Evolutionary conservation across 2,113 vertebrate species (phyloP).

Genomic region (Lophura nycthemera): DNA sequence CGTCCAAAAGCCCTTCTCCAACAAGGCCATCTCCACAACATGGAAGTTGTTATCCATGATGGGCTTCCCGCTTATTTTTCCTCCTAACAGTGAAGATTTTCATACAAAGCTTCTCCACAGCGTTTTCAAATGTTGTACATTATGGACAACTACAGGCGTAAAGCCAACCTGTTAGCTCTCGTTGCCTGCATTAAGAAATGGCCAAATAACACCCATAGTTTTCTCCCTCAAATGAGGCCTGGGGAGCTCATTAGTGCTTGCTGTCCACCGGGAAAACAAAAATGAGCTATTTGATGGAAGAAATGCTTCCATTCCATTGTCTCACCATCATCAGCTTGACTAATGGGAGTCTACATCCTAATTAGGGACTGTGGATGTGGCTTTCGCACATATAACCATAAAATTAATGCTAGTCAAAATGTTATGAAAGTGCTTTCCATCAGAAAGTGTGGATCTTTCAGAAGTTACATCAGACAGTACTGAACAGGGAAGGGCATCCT

Average conservation of each 20-base stretch:
- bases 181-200: background rate
- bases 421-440: background rate
- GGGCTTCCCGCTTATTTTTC: background rate
- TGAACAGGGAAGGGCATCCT: background rate
- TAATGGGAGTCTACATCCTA: conserved; percentile 21
- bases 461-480: background rate
- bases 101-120: background rate
- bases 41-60: background rate
- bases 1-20: background rate
- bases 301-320: background rate
- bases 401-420: background rate
- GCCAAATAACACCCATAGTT: background rate
- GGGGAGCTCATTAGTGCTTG: background rate
- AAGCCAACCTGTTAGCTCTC: background rate
- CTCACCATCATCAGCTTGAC: conserved; percentile 9
- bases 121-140: background rate
- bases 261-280: background rate
- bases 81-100: background rate
- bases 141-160: background rate
- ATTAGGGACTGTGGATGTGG: background rate
- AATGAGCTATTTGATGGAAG: background rate
- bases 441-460: background rate
- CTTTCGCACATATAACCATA: background rate
- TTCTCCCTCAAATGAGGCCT: background rate
- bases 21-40: background rate